phyloP scores from a whole-genome alignment of 2,113 vertebrate genomes.

The Odocoileus hemionus region DNA sequence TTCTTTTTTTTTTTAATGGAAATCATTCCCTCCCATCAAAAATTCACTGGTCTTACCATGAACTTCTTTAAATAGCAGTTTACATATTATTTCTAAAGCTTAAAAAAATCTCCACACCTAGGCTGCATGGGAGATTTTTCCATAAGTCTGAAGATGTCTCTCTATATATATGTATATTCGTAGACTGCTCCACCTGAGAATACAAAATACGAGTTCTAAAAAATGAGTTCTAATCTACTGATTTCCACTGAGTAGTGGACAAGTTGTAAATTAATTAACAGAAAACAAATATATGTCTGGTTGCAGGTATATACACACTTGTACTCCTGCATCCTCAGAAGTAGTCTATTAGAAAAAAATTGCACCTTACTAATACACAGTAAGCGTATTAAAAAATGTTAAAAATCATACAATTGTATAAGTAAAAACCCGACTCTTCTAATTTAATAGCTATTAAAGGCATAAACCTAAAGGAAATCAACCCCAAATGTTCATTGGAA shows the following conservation, averaged over 20 bases:
- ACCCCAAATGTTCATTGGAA: background rate
- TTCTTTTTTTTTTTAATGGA: background rate
- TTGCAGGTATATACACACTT: background rate
- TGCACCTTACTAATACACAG: background rate
- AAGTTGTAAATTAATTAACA: background rate
- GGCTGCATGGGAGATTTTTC: background rate
- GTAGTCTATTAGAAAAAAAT: background rate
- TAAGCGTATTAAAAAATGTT: background rate
- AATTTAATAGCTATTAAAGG: background rate
- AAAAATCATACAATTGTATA: background rate
- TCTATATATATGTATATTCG: background rate
- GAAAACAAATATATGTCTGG: background rate
- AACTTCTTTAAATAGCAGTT: constrained; percentile 3
- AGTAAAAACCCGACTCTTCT: background rate
- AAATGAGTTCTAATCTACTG: background rate
- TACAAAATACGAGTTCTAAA: background rate
- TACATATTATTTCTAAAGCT: background rate
- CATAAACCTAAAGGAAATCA: background rate
- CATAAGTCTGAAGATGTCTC: background rate
- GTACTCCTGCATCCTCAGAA: background rate
- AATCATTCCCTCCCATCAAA: background rate
- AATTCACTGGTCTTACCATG: background rate
- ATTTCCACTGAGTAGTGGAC: background rate
- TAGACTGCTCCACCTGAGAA: background rate
- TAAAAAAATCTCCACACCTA: background rate